Conservation (phyloP, 2,888 invertebrate species). For the Cephus rjabovi region DNA sequence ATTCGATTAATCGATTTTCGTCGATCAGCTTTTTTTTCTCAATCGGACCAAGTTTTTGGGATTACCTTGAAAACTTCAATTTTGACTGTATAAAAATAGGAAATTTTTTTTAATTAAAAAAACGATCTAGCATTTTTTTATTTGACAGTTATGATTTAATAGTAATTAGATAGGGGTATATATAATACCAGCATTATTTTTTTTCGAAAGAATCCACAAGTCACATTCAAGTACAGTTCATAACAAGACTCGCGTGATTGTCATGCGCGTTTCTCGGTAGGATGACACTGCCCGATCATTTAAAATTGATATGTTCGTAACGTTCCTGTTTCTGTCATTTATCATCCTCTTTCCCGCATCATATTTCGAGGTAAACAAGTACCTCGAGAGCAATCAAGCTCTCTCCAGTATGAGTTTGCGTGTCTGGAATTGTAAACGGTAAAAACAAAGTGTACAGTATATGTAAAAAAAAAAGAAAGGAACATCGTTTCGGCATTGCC, state of each 20-base stretch:
- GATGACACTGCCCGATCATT: not conserved
- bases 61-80: not conserved
- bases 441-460: not conserved
- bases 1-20: not conserved
- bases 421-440: not conserved
- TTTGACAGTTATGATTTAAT: not conserved
- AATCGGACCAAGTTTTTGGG: too few relatives aligned
- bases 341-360: not conserved
- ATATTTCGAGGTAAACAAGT: not conserved
- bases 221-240: not conserved
- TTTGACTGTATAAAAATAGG: too few relatives aligned
- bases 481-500: not conserved
- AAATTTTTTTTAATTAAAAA: not conserved
- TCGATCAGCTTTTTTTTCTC: not conserved
- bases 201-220: not conserved
- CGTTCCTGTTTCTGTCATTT: not conserved
- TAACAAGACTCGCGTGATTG: not conserved
- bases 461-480: not conserved
- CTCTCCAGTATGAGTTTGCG: not conserved
- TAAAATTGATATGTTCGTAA: not conserved
- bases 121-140: not conserved
- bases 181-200: not conserved
- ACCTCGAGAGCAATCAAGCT: not conserved
- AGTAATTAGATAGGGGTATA: not conserved
- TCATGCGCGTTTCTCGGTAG: not conserved